Percentiles rank a stretch among this genome's conserved stretches.
These are phyloP conservation scores for Lutraria lutraria DNA, from an alignment of 2,888 invertebrate species.

Conservation along the genomic window DNA sequence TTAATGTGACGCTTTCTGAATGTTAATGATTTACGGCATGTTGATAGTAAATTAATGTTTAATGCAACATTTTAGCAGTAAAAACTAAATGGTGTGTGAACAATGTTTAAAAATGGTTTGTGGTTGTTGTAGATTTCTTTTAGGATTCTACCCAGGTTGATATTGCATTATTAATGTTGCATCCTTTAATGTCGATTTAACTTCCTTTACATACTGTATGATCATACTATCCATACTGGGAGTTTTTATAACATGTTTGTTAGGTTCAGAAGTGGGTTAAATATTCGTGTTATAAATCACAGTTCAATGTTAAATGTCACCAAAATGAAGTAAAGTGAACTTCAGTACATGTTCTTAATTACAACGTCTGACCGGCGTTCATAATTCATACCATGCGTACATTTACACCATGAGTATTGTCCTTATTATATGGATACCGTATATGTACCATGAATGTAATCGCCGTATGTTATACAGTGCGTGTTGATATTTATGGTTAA, in stretches of 20 bases:
- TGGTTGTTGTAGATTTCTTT: background rate
- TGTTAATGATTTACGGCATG: background rate
- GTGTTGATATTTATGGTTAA: background rate
- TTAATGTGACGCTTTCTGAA: constrained; percentile 15
- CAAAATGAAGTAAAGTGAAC: background rate
- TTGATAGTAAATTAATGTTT: background rate
- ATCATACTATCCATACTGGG: background rate
- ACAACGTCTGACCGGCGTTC: background rate
- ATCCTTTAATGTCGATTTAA: no score
- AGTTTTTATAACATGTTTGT: background rate
- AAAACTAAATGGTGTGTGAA: background rate
- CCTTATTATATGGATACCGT: background rate
- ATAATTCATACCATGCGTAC: background rate
- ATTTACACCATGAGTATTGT: background rate
- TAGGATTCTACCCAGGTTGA: background rate
- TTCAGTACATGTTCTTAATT: background rate
- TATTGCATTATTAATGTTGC: no score
- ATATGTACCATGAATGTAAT: background rate
- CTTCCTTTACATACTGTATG: no score
- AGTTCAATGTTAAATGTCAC: background rate
- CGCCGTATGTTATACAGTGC: background rate
- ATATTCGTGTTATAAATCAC: background rate
- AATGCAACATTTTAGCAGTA: no score
- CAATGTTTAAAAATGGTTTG: background rate
- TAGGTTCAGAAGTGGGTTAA: background rate